phyloP scores from a whole-genome alignment of 2,797 vertebrate genomes.

The Vespertilio murinus region DNA sequence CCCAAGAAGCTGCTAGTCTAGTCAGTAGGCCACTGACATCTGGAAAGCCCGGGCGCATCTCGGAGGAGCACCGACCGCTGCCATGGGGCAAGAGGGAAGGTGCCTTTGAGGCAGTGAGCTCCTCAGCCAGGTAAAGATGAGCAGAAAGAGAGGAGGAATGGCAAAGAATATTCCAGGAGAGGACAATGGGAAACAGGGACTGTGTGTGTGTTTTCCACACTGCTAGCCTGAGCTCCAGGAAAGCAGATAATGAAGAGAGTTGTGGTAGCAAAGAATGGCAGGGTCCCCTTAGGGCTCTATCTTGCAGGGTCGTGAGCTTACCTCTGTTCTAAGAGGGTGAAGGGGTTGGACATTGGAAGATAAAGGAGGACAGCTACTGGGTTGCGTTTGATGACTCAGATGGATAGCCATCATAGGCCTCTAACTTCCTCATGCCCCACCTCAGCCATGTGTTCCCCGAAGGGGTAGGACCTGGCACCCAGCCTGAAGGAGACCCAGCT shows the following conservation, averaged over 20 bases:
- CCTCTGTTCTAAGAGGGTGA: background rate
- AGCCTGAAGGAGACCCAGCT: background rate
- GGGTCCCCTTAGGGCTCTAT: background rate
- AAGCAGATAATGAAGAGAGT: background rate
- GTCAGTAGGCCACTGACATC: background rate
- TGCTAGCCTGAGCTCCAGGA: background rate
- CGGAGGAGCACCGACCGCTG: rapidly evolving
- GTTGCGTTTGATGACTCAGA: background rate
- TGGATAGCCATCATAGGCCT: background rate
- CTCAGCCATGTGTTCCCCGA: background rate
- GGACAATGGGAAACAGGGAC: background rate
- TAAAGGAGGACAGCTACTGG: background rate
- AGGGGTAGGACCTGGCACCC: background rate
- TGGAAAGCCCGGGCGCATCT: background rate
- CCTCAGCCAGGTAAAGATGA: background rate
- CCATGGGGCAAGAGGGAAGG: background rate
- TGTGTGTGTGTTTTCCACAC: background rate
- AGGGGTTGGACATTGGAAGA: background rate
- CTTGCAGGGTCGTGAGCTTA: background rate
- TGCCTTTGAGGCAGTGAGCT: background rate
- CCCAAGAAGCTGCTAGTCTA: background rate
- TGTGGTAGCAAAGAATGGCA: background rate
- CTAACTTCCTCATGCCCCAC: background rate
- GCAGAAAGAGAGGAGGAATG: background rate
- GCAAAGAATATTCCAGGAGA: background rate